Percentiles rank a stretch among this genome's conserved stretches.
These are phyloP conservation scores for Manis javanica DNA, from an alignment of 2,797 vertebrate genomes.

Conservation along the genomic window DNA sequence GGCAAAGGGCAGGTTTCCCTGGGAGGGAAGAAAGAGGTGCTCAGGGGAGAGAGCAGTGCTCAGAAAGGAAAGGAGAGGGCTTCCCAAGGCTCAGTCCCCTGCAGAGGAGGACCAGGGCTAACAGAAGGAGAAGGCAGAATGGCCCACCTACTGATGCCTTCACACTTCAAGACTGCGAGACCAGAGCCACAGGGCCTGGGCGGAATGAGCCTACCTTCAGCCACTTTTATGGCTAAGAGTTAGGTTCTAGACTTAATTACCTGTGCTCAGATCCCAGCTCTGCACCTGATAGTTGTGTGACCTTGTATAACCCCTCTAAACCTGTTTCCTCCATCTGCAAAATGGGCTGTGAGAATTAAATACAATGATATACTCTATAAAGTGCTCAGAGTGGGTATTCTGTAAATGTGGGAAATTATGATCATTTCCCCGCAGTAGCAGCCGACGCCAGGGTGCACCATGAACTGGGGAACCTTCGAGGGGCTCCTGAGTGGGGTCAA, in stretches of 20 bases:
- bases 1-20: neutral
- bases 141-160: neutral
- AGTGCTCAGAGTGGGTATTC: neutral
- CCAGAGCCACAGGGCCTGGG: neutral
- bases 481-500: constrained; percentile 95
- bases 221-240: neutral
- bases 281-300: neutral
- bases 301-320: neutral
- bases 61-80: neutral
- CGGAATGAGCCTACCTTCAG: neutral
- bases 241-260: neutral
- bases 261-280: neutral
- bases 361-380: neutral
- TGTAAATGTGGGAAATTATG: neutral
- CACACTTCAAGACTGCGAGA: neutral
- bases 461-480: constrained; percentile 97
- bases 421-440: constrained; percentile 35
- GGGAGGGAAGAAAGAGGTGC: neutral
- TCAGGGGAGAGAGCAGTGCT: neutral
- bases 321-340: constrained; percentile 25
- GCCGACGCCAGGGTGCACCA: constrained; percentile 61
- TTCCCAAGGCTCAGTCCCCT: neutral
- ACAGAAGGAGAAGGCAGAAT: neutral
- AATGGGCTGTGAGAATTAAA: neutral
- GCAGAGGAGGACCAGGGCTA: neutral